A percentile compares a stretch with the other conserved stretches of the same genome.
Conservation (phyloP, 2,113 vertebrate genomes). For the Vidua chalybeata region DNA sequence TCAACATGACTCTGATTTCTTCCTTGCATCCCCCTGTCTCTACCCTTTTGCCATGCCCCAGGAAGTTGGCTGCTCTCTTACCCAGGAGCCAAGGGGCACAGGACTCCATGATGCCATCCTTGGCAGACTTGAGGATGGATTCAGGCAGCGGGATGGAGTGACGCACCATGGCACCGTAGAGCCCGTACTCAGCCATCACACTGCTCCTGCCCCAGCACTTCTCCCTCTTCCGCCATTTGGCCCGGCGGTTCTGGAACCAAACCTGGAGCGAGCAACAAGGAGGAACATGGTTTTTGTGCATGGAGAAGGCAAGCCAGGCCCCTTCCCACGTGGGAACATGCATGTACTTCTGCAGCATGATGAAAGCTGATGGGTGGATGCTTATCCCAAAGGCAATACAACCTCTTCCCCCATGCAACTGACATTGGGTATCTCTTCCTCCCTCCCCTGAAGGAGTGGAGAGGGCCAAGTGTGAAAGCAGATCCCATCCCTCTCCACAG, state of each 20-base stretch:
- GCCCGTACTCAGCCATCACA: slow-evolving; percentile 97
- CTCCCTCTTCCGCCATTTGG: slow-evolving; percentile 98
- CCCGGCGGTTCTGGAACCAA: slow-evolving; percentile 98
- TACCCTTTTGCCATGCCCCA: background rate
- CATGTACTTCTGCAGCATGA: background rate
- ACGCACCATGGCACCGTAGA: slow-evolving; percentile 98
- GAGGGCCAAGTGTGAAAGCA: background rate
- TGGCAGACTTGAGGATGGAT: slow-evolving; percentile 98
- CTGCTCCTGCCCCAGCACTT: slow-evolving; percentile 99
- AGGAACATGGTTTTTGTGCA: accelerated
- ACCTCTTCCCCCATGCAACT: background rate
- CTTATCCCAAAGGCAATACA: background rate
- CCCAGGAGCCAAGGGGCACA: slow-evolving; percentile 98
- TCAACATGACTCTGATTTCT: background rate
- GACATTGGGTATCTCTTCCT: background rate
- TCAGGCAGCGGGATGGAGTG: slow-evolving; percentile 98
- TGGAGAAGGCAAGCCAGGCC: background rate
- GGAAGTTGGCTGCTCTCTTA: slow-evolving; percentile 72
- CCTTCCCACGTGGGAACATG: background rate
- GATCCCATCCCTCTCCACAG: background rate
- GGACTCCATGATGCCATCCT: slow-evolving; percentile 99
- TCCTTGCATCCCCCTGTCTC: background rate
- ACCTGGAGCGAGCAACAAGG: slow-evolving; percentile 75
- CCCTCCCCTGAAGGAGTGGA: background rate
- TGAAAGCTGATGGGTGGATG: background rate